These are phyloP conservation scores for Odontocerum albicorne DNA, from an alignment of 2,888 invertebrate genomes.

Conservation along the genomic window DNA sequence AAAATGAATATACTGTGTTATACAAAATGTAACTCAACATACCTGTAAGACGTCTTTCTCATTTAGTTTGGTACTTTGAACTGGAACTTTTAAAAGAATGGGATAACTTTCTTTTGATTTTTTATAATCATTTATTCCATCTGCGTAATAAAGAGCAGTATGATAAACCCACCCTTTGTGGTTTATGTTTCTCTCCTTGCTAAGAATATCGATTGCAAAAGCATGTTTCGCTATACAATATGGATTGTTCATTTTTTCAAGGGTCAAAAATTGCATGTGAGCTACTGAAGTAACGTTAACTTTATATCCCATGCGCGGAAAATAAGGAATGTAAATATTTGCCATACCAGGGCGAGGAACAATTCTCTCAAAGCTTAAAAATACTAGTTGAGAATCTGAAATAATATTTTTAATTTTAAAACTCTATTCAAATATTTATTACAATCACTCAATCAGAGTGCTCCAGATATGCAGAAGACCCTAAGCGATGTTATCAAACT, in stretches of 20 bases:
- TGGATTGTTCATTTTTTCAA: conserved; percentile 7
- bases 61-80: too few relatives aligned
- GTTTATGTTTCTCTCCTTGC: conserved; percentile 8
- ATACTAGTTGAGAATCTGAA: conserved; percentile 27
- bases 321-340: conserved; percentile 22
- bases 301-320: conserved; percentile 8
- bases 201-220: conserved; percentile 21
- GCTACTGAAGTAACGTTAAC: conserved; percentile 16
- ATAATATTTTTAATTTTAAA: too few relatives aligned
- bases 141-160: conserved; percentile 10
- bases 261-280: conserved; percentile 15
- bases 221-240: conserved; percentile 25
- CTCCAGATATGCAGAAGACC: too few relatives aligned
- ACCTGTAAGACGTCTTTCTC: too few relatives aligned
- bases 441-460: too few relatives aligned
- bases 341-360: conserved; percentile 15
- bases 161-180: conserved; percentile 23
- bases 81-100: conserved; percentile 21
- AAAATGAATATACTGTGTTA: too few relatives aligned
- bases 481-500: too few relatives aligned
- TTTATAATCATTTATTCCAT: conserved; percentile 1
- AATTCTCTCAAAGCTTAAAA: conserved; percentile 25
- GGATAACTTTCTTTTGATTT: conserved; percentile 7
- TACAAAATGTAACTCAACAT: too few relatives aligned
- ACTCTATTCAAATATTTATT: too few relatives aligned